Evolutionary conservation across 2,113 vertebrate species (phyloP).

Genomic region (Anguilla japonica): DNA sequence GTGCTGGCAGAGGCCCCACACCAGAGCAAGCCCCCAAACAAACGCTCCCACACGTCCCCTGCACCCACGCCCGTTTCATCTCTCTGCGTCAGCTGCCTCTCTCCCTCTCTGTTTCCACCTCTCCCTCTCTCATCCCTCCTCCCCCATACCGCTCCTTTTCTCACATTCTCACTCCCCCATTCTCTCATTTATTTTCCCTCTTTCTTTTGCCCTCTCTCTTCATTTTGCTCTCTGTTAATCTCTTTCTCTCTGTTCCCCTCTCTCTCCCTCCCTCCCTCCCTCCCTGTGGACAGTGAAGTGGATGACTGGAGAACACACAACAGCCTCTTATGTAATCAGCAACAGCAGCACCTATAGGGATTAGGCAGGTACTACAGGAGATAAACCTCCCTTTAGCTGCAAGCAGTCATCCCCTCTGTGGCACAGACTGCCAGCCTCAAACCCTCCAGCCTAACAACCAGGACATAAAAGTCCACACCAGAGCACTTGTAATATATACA

Average conservation of each 20-base stretch:
- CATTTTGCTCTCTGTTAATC: neutral
- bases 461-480: neutral
- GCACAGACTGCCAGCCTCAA: neutral
- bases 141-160: neutral
- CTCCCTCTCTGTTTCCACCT: no score
- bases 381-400: neutral
- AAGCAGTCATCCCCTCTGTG: neutral
- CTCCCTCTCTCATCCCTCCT: neutral
- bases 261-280: neutral
- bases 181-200: neutral
- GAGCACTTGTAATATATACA: neutral
- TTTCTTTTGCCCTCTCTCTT: neutral
- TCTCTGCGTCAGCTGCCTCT: neutral
- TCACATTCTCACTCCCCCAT: neutral
- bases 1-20: slow-evolving; percentile 21
- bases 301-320: neutral
- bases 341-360: neutral
- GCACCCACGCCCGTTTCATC: neutral
- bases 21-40: neutral
- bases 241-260: neutral
- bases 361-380: neutral
- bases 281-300: neutral
- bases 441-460: neutral
- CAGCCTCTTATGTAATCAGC: neutral
- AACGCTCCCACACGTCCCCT: neutral